A percentile compares a stretch with the other conserved stretches of the same genome.
phyloP scores from a whole-genome alignment of 2,113 vertebrate genomes.

The Neoarius graeffei region DNA sequence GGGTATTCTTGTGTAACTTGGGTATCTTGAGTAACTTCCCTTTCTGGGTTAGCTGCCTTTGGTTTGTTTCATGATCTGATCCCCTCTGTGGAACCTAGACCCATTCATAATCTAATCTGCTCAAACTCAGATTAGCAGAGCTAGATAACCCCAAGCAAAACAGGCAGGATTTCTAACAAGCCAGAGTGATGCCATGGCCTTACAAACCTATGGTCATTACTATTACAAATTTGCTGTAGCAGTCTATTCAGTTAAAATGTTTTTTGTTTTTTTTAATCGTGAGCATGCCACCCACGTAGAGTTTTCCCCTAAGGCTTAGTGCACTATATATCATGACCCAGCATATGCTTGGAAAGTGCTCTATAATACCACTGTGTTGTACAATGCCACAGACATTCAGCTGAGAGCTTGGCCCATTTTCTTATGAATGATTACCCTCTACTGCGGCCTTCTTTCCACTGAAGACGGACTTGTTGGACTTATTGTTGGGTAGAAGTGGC shows the following conservation, averaged over 20 bases:
- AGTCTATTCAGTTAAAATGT: background rate
- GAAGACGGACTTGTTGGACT: background rate
- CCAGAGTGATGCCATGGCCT: background rate
- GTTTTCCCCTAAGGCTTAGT: background rate
- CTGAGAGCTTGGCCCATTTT: background rate
- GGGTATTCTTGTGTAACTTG: too few species aligned
- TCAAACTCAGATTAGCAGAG: background rate
- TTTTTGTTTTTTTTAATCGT: background rate
- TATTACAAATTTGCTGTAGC: background rate
- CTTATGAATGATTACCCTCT: background rate
- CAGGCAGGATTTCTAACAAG: background rate
- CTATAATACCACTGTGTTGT: background rate
- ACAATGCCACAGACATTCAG: background rate
- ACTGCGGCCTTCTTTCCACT: background rate
- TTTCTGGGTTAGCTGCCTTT: background rate
- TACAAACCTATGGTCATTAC: background rate
- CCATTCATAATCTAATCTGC: background rate
- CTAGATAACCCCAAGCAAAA: background rate
- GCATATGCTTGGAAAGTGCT: background rate
- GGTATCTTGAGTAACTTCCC: too few species aligned
- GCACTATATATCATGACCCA: background rate
- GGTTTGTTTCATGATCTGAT: background rate
- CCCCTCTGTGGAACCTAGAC: background rate
- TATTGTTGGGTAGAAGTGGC: background rate
- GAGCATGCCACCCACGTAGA: background rate